Evolutionary conservation across 1,140 invertebrate genomes (phyloP), one percentile per base, ranked within the genome.

Genomic region (Ceratitis capitata): DNA sequence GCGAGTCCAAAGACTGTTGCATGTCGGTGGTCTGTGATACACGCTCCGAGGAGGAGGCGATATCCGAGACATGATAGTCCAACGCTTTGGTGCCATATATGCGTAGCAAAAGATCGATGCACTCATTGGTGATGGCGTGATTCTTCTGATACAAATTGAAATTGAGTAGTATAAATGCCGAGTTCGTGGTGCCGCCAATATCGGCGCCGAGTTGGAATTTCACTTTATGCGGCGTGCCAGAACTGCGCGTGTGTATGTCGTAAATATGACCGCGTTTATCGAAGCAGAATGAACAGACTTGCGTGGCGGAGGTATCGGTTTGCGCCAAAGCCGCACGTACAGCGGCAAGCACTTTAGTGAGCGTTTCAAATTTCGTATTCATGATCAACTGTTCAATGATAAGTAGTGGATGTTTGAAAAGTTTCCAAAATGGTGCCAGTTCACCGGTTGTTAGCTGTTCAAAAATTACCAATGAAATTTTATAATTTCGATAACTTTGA

Each of bases 311-410:
- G 14, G 86, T 87, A 23, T 87, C 86, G 32, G 87, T 61, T 19
- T 83, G 85, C 14, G 85, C 78, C 14, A 91, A 49, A n/a, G 86
- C 84, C 3, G 32, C 39, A 0, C 47, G 93, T 1, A 93, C 87
- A 5, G 88, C 86, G 10, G 89, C 88, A 26, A 95, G 69, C 7
- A 96, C 93, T 49, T 92, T 93, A 1, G 93, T 92, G 7, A 96
- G 89, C 85, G 93, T 93, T 88, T 96, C 95, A 58, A 96, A 93
- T 89, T 95, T 95, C 0, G 94, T 94, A 87, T 96, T 96, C 95
- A 96, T 96, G 1, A 96, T 88, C 64, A 96, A 92, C 87, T 96
- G 95, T 87, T 96, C 96, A 5, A 96, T 92, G 88, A 96, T 95
- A 0, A 95, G 88, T 23, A 96, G 87, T 0, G 96, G 96, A 86